Evolutionary conservation across 2,113 vertebrate genomes (phyloP), one percentile per base, ranked within the genome.

Genomic region (Motacilla alba): DNA sequence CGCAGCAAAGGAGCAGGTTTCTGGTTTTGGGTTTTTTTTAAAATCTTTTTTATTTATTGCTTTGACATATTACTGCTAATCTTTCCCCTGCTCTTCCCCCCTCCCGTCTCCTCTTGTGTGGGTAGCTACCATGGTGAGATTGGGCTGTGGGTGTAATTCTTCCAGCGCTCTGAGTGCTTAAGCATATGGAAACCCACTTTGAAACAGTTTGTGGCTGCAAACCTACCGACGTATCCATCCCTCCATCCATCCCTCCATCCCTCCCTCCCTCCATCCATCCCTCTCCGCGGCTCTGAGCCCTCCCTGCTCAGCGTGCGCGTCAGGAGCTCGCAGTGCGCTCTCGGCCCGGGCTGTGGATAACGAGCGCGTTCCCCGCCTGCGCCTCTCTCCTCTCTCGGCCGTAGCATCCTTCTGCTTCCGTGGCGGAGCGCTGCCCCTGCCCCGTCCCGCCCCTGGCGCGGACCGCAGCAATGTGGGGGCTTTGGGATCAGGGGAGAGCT

Each of bases 41-140:
- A 10, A 13, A 17, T 3, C 1, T 44, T 84, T 82, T 70, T n/a
- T 19, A 31, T 74, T 70, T 91, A 75, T 63, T 81, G 83, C 88
- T 86, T 92, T 96, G 94, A 86, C 72, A 92, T 82, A 52, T 89
- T 93, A 94, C 81, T 33, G 85, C 14, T 73, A 53, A 91, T 92
- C 85, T 95, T 75, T 83, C 10, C 55, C 70, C 23, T 59, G 22
- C 56, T 87, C 26, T 92, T 68, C 43, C 41, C 87, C 55, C 50
- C 86, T 79, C 69, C 64, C 2, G 5, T 93, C 77, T 78, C 80
- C 58, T 92, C 74, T 92, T 92, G 96, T 95, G 98, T 98, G 97
- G 98, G 98, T 77, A 96, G 98, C 97, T 97, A 69, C 97, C 97
- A 97, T 95, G 97, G 97, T 89, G 96, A 95, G 96, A 82, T 86